Percentiles rank a stretch among this genome's conserved stretches.
Conservation (phyloP, 2,888 invertebrate species). For the Spicauda simplicius region DNA sequence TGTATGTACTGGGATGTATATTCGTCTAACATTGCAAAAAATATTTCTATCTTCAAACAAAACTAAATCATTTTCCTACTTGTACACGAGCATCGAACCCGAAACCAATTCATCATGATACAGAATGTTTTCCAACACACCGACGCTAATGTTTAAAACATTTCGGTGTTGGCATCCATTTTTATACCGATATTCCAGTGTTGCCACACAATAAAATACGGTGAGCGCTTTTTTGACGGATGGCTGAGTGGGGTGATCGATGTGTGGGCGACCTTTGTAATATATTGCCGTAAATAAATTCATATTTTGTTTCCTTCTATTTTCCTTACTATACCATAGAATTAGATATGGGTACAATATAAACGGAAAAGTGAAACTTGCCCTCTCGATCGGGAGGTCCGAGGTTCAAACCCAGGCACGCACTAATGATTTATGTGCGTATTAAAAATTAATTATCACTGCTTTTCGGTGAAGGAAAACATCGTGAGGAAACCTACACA, state of each 20-base stretch:
- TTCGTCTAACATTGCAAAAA: no score
- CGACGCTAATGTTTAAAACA: slow-evolving; percentile 70
- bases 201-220: slow-evolving; percentile 61
- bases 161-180: slow-evolving; percentile 46
- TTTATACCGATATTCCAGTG: slow-evolving; percentile 38
- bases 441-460: no score
- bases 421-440: no score
- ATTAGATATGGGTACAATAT: not conserved
- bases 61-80: not conserved
- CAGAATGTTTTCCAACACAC: slow-evolving; percentile 38
- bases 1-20: no score
- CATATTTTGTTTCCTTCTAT: slow-evolving; percentile 17
- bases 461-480: no score
- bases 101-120: slow-evolving; percentile 39
- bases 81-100: slow-evolving; percentile 27
- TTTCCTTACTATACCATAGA: not conserved
- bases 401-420: no score
- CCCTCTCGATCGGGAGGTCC: no score
- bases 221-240: slow-evolving; percentile 75
- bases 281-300: slow-evolving; percentile 32
- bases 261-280: slow-evolving; percentile 35
- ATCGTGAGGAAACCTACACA: no score
- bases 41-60: not conserved
- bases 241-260: slow-evolving; percentile 58
- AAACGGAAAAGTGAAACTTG: no score